These are phyloP conservation scores for Nomada fucata DNA, from an alignment of 2,888 invertebrate genomes.

Conservation along the genomic window DNA sequence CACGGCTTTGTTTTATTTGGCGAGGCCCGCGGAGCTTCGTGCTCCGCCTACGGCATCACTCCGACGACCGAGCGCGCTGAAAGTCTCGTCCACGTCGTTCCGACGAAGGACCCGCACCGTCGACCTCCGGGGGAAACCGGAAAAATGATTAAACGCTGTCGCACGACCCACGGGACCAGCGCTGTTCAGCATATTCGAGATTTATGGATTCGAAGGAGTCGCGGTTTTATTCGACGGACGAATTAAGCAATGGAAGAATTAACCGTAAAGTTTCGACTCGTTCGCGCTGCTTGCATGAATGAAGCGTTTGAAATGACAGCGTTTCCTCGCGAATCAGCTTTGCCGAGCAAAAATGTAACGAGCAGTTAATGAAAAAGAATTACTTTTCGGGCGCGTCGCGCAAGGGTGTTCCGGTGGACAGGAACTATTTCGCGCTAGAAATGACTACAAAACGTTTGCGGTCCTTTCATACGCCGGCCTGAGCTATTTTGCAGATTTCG, in stretches of 20 bases:
- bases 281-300: no score
- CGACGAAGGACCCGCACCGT: not conserved
- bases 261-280: no score
- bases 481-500: not conserved
- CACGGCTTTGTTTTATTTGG: conserved; percentile 60
- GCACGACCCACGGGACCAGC: not conserved
- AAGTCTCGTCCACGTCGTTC: conserved; percentile 46
- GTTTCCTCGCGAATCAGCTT: no score
- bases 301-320: no score
- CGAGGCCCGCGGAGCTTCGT: conserved; percentile 47
- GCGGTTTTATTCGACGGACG: not conserved
- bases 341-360: not conserved
- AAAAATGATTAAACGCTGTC: conserved; percentile 27
- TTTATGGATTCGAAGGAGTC: not conserved
- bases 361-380: conserved; percentile 9
- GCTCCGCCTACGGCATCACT: conserved; percentile 49
- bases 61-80: conserved; percentile 12
- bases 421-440: conserved; percentile 36
- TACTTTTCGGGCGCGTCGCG: conserved; percentile 26
- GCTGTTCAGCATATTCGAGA: conserved; percentile 2
- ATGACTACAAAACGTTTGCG: conserved; percentile 45
- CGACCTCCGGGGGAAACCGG: conserved; percentile 11
- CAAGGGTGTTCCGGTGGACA: conserved; percentile 31
- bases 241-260: not conserved
- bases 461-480: not conserved